Base-by-base conservation (phyloP, 2,888 invertebrate species). In the Spodoptera exigua region DNA sequence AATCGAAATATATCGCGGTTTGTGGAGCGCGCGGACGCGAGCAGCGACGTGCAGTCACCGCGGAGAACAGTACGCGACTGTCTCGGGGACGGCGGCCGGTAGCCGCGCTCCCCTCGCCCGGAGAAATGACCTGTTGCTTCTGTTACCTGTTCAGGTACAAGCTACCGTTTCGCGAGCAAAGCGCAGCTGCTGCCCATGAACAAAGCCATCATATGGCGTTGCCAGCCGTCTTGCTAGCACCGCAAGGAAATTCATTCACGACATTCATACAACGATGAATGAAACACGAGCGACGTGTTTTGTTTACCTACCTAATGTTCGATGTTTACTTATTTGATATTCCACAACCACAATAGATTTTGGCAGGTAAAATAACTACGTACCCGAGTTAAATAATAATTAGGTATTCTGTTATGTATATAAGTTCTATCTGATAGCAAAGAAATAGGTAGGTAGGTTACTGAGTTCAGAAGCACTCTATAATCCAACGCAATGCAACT, bases 41-140 rank as follows among this genome's bases (percentile, higher is more conserved):
- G 83, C 80, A 85, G 68, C 68, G 68, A 74, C 89, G 86, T 87
- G 67, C 77, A 13, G 17, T 61, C 80, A 46, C 76, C 45, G 62
- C 79, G 74, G 74, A 66, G 79, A 61, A 73, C 83, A 74, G 79
- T 85, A 80, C 84, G 85, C 86, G 85, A 93, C 93, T 93, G 87
- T 61, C 66, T 48, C 62, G 56, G 61, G 55, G 39, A 36, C 61
- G 58, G 65, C 63, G 63, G 81, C 78, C 78, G 79, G 70, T 76
- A 78, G 75, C 84, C 85, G 83, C 78, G 84, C 88, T 80, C 88
- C 91, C 91, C 91, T 84, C 86, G 78, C 80, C 77, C 84, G 84
- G 88, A 84, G 90, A 92, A 92, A 91, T 92, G 92, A 93, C 93
- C 93, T 93, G 93, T 93, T 93, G 93, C 92, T 90, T 88, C 88